Conservation (phyloP, 2,888 invertebrate genomes). For the Oscheius sp. region DNA sequence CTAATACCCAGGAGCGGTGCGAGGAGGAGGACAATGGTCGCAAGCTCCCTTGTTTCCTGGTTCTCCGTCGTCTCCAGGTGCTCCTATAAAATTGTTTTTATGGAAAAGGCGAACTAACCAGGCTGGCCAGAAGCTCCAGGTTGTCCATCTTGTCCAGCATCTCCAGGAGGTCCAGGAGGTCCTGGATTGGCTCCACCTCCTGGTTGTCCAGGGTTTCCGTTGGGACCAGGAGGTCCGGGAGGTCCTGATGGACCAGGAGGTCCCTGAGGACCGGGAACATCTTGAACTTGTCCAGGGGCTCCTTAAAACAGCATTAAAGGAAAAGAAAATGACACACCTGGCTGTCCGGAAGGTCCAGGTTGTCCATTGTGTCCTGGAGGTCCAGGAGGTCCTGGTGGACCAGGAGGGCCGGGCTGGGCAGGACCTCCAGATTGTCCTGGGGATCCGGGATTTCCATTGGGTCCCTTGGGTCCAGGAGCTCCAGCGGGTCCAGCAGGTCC, state of each 20-base stretch:
- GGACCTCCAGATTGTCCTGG: conserved; percentile 45
- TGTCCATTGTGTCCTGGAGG: conserved; percentile 53
- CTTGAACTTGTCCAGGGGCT: conserved; percentile 46
- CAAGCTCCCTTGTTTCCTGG: conserved; percentile 6
- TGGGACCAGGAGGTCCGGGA: conserved; percentile 35
- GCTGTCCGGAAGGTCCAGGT: conserved; percentile 51
- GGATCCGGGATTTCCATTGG: conserved; percentile 37
- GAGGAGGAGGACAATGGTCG: conserved; percentile 2
- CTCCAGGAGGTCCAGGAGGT: conserved; percentile 14
- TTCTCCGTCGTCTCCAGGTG: neutral
- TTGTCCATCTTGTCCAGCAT: conserved; percentile 8
- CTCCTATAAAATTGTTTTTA: too few relatives aligned
- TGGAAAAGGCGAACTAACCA: neutral
- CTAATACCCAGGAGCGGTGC: conserved; percentile 2
- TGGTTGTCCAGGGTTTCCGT: neutral
- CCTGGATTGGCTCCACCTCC: neutral
- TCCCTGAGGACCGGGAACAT: conserved; percentile 53
- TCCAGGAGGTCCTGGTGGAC: conserved; percentile 52
- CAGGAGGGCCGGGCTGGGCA: conserved; percentile 49
- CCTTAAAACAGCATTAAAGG: too few relatives aligned
- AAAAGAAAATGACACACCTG: too few relatives aligned
- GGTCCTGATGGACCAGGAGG: conserved; percentile 49
- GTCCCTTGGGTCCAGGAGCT: conserved; percentile 49
- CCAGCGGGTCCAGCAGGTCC: conserved; percentile 58
- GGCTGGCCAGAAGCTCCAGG: conserved; percentile 1